Conservation (phyloP, 2,888 invertebrate species). For the Xestia sexstrigata region DNA sequence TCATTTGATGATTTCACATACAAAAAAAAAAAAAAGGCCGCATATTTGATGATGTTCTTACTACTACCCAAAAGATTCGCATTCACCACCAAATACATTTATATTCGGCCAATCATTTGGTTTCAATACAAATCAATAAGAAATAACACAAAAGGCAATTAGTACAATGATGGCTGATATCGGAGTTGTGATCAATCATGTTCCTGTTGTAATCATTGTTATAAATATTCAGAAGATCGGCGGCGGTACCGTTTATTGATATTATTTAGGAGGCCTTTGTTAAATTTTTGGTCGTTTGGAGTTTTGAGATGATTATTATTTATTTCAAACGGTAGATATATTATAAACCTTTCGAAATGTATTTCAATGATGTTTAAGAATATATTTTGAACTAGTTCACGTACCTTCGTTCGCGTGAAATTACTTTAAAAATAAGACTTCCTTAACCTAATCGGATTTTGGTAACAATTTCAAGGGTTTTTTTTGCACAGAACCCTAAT, state of each 20-base stretch:
- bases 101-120: slow-evolving; percentile 8
- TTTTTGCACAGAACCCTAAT: too few relatives aligned
- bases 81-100: background rate
- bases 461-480: too few relatives aligned
- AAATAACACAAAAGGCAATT: slow-evolving; percentile 33
- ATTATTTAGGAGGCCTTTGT: slow-evolving; percentile 12
- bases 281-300: background rate
- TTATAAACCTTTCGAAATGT: background rate
- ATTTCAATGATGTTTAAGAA: background rate
- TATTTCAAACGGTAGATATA: background rate
- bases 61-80: background rate
- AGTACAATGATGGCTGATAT: slow-evolving; percentile 32
- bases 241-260: slow-evolving; percentile 22
- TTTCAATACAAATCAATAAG: slow-evolving; percentile 24
- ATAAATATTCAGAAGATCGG: slow-evolving; percentile 25
- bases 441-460: too few relatives aligned
- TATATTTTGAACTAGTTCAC: background rate
- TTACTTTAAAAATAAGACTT: too few relatives aligned
- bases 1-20: too few relatives aligned
- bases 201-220: slow-evolving; percentile 11
- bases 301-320: background rate
- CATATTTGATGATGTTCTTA: background rate
- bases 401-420: too few relatives aligned
- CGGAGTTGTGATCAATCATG: slow-evolving; percentile 51
- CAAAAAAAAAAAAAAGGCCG: too few relatives aligned